Conservation (phyloP, 1,140 invertebrate genomes). For the Calliopsis andreniformis region DNA sequence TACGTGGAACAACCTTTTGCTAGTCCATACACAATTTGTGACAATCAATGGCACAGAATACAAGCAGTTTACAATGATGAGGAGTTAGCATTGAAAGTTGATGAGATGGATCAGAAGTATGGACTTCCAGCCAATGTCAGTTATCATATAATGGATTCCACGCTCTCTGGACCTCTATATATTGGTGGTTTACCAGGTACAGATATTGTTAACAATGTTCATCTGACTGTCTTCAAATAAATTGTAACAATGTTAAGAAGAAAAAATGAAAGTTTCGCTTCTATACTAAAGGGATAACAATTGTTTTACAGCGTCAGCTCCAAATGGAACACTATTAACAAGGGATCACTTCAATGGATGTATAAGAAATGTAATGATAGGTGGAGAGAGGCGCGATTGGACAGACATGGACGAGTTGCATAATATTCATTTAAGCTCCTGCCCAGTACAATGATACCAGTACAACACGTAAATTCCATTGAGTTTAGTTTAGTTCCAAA, state of each 20-base stretch:
- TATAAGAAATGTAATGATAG: slow-evolving; percentile 91
- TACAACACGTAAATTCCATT: slow-evolving; percentile 39
- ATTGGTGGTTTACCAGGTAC: slow-evolving; percentile 93
- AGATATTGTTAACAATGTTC: slow-evolving; percentile 46
- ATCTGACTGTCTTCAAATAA: slow-evolving; percentile 7
- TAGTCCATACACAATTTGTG: slow-evolving; percentile 87
- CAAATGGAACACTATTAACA: slow-evolving; percentile 85
- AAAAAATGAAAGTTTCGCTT: slow-evolving; percentile 4
- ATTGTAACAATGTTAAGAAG: too few species aligned
- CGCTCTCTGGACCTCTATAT: slow-evolving; percentile 85
- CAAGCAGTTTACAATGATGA: slow-evolving; percentile 87
- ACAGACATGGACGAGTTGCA: slow-evolving; percentile 90
- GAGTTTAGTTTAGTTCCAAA: slow-evolving; percentile 73
- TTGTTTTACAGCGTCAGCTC: slow-evolving; percentile 84
- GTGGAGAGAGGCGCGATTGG: slow-evolving; percentile 88
- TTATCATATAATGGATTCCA: slow-evolving; percentile 69
- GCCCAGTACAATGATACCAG: slow-evolving; percentile 83
- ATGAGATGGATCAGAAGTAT: slow-evolving; percentile 84
- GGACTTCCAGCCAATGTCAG: slow-evolving; percentile 80
- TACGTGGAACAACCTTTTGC: slow-evolving; percentile 83
- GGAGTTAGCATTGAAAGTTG: slow-evolving; percentile 87
- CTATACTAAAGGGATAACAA: background rate
- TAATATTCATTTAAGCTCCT: slow-evolving; percentile 93
- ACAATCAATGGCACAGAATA: slow-evolving; percentile 93
- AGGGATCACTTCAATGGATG: slow-evolving; percentile 95